phyloP scores from a whole-genome alignment of 1,140 invertebrate species.

The Dryas iulia region DNA sequence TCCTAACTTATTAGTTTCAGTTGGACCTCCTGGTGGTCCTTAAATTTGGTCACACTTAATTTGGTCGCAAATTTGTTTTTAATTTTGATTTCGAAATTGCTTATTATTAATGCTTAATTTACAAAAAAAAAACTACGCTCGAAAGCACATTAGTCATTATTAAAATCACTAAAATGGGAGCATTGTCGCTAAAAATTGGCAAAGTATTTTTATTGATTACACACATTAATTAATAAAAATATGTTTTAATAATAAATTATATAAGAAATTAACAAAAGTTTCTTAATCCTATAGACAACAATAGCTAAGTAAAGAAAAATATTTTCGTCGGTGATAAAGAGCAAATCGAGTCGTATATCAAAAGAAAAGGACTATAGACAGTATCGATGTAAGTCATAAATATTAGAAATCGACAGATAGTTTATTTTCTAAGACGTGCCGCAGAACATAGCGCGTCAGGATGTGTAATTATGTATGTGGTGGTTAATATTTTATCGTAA shows the following conservation, averaged over 20 bases:
- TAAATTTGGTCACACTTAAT: constrained; percentile 4
- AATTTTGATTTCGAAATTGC: not conserved
- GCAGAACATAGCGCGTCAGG: not conserved
- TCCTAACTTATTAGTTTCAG: not conserved
- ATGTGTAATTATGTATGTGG: not conserved
- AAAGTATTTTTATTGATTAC: not conserved
- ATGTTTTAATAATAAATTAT: not conserved
- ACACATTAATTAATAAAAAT: not conserved
- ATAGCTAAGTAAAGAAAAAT: not conserved
- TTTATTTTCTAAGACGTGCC: not conserved
- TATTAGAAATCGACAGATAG: not conserved
- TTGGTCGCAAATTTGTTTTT: too few species aligned
- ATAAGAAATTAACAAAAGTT: not conserved
- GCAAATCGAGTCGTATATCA: not conserved
- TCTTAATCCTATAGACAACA: not conserved
- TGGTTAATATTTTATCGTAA: not conserved
- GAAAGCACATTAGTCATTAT: not conserved
- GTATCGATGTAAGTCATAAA: not conserved
- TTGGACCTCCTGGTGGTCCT: not conserved
- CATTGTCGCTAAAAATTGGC: not conserved
- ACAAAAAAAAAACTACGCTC: too few species aligned
- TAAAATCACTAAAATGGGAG: too few species aligned
- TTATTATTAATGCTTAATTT: too few species aligned
- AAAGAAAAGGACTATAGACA: not conserved
- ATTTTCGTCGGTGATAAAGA: not conserved